Percentiles rank a stretch among this genome's conserved stretches.
phyloP scores from a whole-genome alignment of 2,797 vertebrate genomes.

The Centropyge bicolor region DNA sequence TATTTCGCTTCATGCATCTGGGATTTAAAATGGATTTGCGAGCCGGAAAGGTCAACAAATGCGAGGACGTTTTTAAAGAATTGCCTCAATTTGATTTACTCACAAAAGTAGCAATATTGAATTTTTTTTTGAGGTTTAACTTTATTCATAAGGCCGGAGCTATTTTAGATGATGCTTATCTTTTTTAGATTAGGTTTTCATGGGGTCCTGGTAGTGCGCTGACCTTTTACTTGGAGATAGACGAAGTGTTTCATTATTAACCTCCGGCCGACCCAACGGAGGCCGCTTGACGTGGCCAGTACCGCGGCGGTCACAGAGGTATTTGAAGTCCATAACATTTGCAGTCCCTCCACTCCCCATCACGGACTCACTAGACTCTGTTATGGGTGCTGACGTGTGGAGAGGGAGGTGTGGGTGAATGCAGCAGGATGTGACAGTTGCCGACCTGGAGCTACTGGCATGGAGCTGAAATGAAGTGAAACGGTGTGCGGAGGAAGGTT shows the following conservation, averaged over 20 bases:
- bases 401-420: slow-evolving; percentile 50
- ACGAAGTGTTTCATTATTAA: slow-evolving; percentile 34
- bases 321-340: slow-evolving; percentile 22
- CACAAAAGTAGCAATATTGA: not conserved
- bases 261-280: not conserved
- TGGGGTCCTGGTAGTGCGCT: not conserved
- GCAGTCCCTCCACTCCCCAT: slow-evolving; percentile 3
- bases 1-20: not conserved
- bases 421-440: slow-evolving; percentile 65
- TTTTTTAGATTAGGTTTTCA: slow-evolving; percentile 9
- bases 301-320: not conserved
- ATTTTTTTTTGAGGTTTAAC: not conserved
- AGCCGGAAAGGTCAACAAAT: not conserved
- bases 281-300: not conserved
- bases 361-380: slow-evolving; percentile 35
- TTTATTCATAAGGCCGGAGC: not conserved
- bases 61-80: not conserved
- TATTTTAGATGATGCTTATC: slow-evolving; percentile 15
- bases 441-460: slow-evolving; percentile 57
- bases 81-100: not conserved
- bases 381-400: slow-evolving; percentile 69
- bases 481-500: slow-evolving; percentile 22
- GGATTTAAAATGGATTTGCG: not conserved
- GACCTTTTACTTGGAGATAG: slow-evolving; percentile 30
- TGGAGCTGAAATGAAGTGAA: slow-evolving; percentile 58